phyloP scores from a whole-genome alignment of 2,113 vertebrate species.

The Tragelaphus buxtoni region DNA sequence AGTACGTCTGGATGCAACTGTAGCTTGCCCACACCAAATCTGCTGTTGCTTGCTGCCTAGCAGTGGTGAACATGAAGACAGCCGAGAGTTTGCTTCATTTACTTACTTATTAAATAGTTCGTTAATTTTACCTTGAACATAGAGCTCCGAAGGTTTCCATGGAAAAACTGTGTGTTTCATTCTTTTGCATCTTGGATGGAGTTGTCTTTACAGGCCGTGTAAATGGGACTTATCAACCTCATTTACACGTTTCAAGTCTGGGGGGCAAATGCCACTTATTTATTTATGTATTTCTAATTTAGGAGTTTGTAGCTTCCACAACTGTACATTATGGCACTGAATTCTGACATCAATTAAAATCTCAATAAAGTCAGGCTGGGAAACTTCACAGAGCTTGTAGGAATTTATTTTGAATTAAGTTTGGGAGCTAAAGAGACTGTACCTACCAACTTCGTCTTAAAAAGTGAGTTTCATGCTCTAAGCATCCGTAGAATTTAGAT shows the following conservation, averaged over 20 bases:
- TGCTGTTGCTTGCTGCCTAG: neutral
- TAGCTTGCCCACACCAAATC: neutral
- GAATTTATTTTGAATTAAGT: neutral
- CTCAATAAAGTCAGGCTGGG: neutral
- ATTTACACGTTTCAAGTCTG: neutral
- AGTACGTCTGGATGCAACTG: rapidly evolving
- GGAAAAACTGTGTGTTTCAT: neutral
- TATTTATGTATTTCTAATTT: neutral
- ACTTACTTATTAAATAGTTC: neutral
- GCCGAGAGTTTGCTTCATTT: neutral
- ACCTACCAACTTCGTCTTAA: neutral
- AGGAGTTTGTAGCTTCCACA: neutral
- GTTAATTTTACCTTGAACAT: neutral
- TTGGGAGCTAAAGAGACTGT: neutral
- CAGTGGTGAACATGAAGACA: neutral
- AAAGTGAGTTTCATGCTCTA: neutral
- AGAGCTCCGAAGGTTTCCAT: neutral
- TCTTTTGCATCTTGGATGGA: neutral
- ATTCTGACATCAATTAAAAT: neutral
- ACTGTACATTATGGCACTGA: neutral
- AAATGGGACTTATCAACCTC: neutral
- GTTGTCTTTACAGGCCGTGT: neutral
- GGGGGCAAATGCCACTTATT: neutral
- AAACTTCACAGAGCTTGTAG: no score
- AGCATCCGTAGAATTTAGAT: neutral